Conservation (phyloP, 2,797 vertebrate genomes). For the Coccyzus lansbergi region DNA sequence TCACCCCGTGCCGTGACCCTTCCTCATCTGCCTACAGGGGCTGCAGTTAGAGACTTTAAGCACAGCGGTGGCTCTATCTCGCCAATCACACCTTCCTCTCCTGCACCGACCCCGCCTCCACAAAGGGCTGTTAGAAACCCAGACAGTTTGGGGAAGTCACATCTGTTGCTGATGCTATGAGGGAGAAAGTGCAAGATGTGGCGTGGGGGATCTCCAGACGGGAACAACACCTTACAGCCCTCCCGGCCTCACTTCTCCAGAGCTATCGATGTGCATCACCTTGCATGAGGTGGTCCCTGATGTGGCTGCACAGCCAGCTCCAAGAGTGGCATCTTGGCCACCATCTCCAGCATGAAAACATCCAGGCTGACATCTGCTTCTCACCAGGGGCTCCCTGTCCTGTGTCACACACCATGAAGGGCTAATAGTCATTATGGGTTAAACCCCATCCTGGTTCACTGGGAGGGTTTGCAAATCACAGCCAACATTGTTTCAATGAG, state of each 20-base stretch:
- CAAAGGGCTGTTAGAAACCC: fast-evolving
- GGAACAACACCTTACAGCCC: fast-evolving
- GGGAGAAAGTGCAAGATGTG: fast-evolving
- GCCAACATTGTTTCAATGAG: fast-evolving
- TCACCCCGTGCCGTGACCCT: fast-evolving
- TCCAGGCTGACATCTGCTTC: background rate
- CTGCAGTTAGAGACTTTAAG: background rate
- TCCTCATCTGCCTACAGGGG: background rate
- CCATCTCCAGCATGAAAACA: background rate
- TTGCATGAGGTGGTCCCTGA: fast-evolving
- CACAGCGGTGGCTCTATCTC: fast-evolving
- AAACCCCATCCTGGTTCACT: background rate
- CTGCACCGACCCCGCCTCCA: background rate
- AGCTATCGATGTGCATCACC: fast-evolving
- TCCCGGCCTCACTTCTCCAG: fast-evolving
- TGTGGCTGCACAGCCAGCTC: fast-evolving
- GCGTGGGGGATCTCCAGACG: fast-evolving
- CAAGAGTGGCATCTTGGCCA: fast-evolving
- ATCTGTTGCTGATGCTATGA: fast-evolving
- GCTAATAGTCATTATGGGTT: background rate
- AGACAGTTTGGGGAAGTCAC: fast-evolving
- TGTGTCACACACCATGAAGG: background rate
- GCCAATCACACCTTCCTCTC: background rate
- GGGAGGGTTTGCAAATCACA: background rate
- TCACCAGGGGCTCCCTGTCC: background rate